phyloP scores from a whole-genome alignment of 2,888 invertebrate genomes.

The Drosophila formosana region DNA sequence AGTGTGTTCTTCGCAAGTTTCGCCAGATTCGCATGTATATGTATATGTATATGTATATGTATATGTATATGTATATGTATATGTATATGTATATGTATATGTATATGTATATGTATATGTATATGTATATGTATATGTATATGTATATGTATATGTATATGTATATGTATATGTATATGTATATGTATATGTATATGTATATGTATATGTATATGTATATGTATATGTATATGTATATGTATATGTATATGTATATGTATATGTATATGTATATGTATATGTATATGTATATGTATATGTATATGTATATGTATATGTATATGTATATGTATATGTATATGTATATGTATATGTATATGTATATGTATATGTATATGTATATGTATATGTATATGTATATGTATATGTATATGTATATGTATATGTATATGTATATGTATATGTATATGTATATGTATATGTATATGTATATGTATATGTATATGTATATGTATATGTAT shows the following conservation, averaged over 20 bases:
- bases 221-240: too few species aligned
- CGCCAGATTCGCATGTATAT: slow-evolving; percentile 31
- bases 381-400: background rate
- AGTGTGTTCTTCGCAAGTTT: slow-evolving; percentile 37
- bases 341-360: background rate
- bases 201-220: too few species aligned
- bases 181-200: too few species aligned
- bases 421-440: too few species aligned
- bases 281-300: too few species aligned
- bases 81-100: background rate
- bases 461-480: background rate
- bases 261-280: too few species aligned
- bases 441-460: background rate
- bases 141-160: too few species aligned
- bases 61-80: background rate
- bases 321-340: background rate
- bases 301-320: background rate
- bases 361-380: background rate
- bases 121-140: too few species aligned
- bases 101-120: background rate
- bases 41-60: background rate
- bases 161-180: too few species aligned
- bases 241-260: too few species aligned
- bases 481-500: background rate
- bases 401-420: background rate